Conservation (phyloP, 2,888 invertebrate species). For the Palloptera scutellata region DNA sequence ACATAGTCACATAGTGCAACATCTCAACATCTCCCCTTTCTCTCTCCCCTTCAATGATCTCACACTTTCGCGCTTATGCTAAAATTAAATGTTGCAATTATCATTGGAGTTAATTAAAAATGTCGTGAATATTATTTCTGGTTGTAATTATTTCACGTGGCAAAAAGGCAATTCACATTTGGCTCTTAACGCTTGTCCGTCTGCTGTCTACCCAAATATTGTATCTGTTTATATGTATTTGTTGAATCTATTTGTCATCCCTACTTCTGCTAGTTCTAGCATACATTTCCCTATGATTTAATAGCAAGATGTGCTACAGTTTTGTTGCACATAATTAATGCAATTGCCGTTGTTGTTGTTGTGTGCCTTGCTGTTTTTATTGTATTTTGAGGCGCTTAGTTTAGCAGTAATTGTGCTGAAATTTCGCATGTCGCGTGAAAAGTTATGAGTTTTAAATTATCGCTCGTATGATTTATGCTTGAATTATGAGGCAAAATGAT, state of each 20-base stretch:
- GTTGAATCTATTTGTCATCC: not conserved
- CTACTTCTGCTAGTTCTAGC: not conserved
- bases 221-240: too few relatives aligned
- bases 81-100: not conserved
- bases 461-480: conserved; percentile 27
- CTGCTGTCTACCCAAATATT: not conserved
- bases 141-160: not conserved
- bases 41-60: not conserved
- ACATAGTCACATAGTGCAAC: too few relatives aligned
- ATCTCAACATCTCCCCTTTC: not conserved
- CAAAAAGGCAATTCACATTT: too few relatives aligned
- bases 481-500: conserved; percentile 25
- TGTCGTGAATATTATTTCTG: not conserved
- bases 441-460: conserved; percentile 30
- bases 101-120: not conserved
- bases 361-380: conserved; percentile 10
- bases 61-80: not conserved
- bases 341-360: conserved; percentile 17
- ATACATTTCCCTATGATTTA: not conserved
- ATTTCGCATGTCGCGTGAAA: conserved; percentile 26
- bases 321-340: not conserved
- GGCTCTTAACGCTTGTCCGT: not conserved
- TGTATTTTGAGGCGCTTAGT: conserved; percentile 43
- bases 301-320: not conserved
- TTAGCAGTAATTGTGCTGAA: conserved; percentile 49